These are phyloP conservation scores for Eristalis arbustorum DNA, from an alignment of 2,888 invertebrate species.

Conservation along the genomic window DNA sequence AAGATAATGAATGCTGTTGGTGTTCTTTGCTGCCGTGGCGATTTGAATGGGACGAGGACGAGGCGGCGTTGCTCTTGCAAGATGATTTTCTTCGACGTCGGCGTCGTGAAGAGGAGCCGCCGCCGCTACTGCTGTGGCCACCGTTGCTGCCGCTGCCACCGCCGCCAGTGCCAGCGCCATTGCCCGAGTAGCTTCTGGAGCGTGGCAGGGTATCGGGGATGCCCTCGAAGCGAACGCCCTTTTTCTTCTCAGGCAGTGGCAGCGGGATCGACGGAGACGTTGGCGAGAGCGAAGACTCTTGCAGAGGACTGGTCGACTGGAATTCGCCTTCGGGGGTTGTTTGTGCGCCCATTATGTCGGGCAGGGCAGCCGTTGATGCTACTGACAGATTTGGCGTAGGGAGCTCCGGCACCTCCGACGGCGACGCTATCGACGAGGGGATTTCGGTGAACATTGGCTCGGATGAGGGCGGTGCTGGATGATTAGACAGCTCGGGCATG, in stretches of 20 bases:
- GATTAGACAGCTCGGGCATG: slow-evolving; percentile 83
- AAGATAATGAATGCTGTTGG: slow-evolving; percentile 76
- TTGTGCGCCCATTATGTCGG: slow-evolving; percentile 75
- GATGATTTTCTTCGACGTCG: slow-evolving; percentile 77
- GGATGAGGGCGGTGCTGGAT: slow-evolving; percentile 71
- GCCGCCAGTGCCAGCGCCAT: slow-evolving; percentile 77
- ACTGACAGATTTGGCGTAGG: slow-evolving; percentile 82
- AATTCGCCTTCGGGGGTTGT: slow-evolving; percentile 77
- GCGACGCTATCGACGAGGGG: slow-evolving; percentile 68
- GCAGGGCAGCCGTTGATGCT: slow-evolving; percentile 81
- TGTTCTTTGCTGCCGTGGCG: slow-evolving; percentile 77
- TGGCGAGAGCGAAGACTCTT: slow-evolving; percentile 74
- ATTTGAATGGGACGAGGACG: slow-evolving; percentile 74
- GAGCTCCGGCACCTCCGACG: slow-evolving; percentile 77
- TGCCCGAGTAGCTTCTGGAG: slow-evolving; percentile 82
- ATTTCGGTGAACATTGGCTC: slow-evolving; percentile 69
- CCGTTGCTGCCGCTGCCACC: slow-evolving; percentile 60
- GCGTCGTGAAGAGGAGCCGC: slow-evolving; percentile 73
- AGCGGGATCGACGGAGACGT: slow-evolving; percentile 72
- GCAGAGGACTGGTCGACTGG: slow-evolving; percentile 76
- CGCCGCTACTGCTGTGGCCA: slow-evolving; percentile 73
- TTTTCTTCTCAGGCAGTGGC: slow-evolving; percentile 76
- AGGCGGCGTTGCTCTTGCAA: slow-evolving; percentile 76
- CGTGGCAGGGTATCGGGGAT: slow-evolving; percentile 81
- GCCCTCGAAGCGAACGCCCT: slow-evolving; percentile 80